Conservation (phyloP, 2,797 vertebrate genomes). For the Strix occidentalis region DNA sequence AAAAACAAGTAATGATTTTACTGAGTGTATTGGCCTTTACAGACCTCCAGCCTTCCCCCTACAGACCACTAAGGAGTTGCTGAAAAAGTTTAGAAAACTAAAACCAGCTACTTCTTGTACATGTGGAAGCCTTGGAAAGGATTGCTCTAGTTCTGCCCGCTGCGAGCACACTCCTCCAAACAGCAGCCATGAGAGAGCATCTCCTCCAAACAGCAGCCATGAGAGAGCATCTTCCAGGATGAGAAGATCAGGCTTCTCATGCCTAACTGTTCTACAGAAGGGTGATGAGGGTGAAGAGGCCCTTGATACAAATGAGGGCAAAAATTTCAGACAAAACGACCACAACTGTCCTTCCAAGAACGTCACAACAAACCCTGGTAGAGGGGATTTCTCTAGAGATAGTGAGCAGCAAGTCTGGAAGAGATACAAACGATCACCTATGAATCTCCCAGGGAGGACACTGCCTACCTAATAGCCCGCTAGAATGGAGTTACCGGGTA, state of each 20-base stretch:
- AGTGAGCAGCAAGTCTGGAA: not conserved
- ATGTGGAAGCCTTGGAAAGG: not conserved
- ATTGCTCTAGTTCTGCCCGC: not conserved
- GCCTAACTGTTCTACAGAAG: fast-evolving
- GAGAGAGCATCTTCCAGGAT: not conserved
- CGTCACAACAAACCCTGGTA: not conserved
- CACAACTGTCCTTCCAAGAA: not conserved
- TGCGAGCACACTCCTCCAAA: not conserved
- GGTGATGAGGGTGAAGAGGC: not conserved
- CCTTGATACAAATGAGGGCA: not conserved
- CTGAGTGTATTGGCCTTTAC: not conserved
- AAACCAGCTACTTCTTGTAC: not conserved
- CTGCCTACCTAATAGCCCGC: not conserved
- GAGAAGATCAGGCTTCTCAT: not conserved
- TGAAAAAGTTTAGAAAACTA: not conserved
- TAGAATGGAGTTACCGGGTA: not conserved
- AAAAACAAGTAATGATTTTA: not conserved
- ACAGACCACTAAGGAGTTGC: not conserved
- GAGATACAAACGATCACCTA: not conserved
- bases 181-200: not conserved
- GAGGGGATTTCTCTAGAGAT: not conserved
- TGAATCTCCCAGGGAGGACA: not conserved
- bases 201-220: not conserved
- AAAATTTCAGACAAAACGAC: not conserved
- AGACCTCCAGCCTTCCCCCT: not conserved